These are phyloP conservation scores for Lagopus muta DNA, from an alignment of 2,113 vertebrate species.

Conservation along the genomic window DNA sequence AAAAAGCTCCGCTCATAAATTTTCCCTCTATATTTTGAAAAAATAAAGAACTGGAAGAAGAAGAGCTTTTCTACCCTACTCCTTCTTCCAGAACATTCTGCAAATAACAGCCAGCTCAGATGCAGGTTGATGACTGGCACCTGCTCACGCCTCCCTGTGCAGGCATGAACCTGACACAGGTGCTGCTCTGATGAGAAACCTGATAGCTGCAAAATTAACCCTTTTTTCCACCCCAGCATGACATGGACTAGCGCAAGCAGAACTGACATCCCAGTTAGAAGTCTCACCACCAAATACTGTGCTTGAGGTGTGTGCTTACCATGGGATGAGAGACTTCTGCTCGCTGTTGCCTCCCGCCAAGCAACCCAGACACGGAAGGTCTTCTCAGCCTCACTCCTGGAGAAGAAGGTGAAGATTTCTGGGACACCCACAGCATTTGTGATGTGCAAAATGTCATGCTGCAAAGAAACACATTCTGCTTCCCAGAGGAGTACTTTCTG, in stretches of 20 bases:
- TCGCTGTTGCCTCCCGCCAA: background rate
- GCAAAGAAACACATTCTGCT: background rate
- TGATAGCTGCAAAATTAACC: background rate
- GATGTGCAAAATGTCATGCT: accelerated
- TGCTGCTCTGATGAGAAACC: background rate
- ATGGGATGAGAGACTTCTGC: background rate
- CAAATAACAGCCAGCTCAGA: background rate
- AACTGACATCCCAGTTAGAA: background rate
- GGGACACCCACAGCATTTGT: background rate
- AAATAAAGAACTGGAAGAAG: background rate
- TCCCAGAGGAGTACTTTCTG: accelerated
- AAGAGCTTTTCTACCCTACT: accelerated
- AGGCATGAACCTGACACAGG: background rate
- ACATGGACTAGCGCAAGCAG: background rate
- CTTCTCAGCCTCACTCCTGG: accelerated
- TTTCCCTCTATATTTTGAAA: background rate
- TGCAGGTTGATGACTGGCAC: background rate
- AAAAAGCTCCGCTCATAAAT: accelerated
- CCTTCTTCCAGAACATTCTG: background rate
- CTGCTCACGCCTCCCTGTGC: background rate
- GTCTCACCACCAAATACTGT: accelerated
- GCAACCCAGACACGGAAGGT: accelerated
- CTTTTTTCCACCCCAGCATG: background rate
- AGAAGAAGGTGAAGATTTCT: background rate
- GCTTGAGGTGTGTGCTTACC: accelerated